These are phyloP conservation scores for Cladopsammia gracilis DNA, from an alignment of 64 coral and sea anemone genomes.

Conservation along the genomic window DNA sequence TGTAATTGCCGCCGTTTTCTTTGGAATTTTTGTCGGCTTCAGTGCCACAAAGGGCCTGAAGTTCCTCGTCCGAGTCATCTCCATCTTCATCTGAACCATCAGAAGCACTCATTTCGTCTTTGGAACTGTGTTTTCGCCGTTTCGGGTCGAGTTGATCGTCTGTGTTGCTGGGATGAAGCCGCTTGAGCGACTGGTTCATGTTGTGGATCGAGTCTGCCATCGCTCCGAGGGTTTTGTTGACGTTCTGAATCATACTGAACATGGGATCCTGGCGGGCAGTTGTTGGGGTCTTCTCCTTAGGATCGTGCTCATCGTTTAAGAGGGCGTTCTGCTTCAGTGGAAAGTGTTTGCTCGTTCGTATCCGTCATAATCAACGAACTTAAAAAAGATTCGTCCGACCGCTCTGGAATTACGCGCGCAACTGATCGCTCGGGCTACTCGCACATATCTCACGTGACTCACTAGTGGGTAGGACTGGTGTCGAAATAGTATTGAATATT, in stretches of 20 bases:
- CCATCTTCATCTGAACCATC: conserved; percentile 34
- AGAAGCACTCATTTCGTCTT: conserved; percentile 22
- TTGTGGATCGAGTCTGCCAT: no score
- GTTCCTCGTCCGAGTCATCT: conserved; percentile 40
- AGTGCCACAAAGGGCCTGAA: conserved; percentile 21
- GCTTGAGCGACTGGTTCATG: no score
- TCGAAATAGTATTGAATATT: no score
- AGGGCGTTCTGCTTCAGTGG: neutral
- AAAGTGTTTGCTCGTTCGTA: neutral
- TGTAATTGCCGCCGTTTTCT: no score
- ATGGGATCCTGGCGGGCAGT: neutral
- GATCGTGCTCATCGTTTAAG: neutral
- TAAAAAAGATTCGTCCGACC: no score
- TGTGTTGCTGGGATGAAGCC: no score
- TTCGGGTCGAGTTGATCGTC: neutral
- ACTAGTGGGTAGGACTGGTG: no score
- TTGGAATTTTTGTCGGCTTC: conserved; percentile 9
- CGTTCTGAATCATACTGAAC: conserved; percentile 1
- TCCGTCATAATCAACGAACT: neutral
- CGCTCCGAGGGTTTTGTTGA: conserved; percentile 23
- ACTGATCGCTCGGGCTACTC: no score
- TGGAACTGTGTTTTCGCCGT: neutral
- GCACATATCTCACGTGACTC: no score
- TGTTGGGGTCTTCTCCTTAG: neutral
- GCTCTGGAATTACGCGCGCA: no score